Evolutionary conservation across 2,888 invertebrate species (phyloP).

Genomic region (Allolobophora icterica): DNA sequence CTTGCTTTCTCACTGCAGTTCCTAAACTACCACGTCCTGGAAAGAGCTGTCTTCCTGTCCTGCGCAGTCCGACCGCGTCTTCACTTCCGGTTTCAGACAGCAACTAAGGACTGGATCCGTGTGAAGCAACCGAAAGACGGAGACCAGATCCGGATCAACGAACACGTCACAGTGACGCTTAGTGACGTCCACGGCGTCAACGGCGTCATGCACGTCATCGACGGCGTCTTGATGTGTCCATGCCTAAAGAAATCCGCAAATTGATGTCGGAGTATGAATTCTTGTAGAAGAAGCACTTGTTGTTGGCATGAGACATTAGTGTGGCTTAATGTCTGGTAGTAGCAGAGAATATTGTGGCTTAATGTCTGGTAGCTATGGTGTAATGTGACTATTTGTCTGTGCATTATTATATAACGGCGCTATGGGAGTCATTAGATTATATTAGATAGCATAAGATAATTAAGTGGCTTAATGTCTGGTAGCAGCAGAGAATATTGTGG

Average conservation of each 20-base stretch:
- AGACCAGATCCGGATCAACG: constrained; percentile 42
- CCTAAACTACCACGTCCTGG: constrained; percentile 66
- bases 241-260: constrained; percentile 36
- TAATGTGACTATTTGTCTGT: no score
- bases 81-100: constrained; percentile 42
- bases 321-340: neutral
- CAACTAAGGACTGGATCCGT: constrained; percentile 42
- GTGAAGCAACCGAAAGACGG: constrained; percentile 30
- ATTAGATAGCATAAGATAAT: no score
- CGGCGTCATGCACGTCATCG: constrained; percentile 68
- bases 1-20: constrained; percentile 55
- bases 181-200: constrained; percentile 68
- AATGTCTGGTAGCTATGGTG: no score
- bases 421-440: no score
- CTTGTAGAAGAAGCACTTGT: neutral
- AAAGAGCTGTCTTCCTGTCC: constrained; percentile 36
- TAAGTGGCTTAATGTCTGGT: neutral
- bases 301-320: neutral
- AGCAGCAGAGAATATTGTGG: neutral
- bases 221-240: constrained; percentile 55
- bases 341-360: no score
- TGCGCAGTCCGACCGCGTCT: constrained; percentile 25
- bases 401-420: no score
- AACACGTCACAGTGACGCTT: constrained; percentile 62
- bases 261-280: neutral